Base-by-base conservation (phyloP, 1,140 invertebrate species). In the Drepana arcuata region DNA sequence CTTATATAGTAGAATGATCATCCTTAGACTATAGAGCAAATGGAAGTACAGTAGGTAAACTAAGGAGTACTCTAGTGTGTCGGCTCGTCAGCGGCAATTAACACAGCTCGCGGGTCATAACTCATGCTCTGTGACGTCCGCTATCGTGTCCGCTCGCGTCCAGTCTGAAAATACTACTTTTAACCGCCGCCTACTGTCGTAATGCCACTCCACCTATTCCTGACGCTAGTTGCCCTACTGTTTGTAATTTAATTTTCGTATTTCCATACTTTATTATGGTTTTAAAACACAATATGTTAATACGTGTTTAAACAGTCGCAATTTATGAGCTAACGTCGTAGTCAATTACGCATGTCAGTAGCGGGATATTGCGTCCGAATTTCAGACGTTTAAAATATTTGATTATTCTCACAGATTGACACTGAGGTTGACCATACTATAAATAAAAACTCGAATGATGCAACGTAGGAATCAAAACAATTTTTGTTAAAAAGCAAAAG, bases 181-280 rank as follows among this genome's bases (percentile, higher is more conserved):
- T 50, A 58, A 53, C 57, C 47, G 34, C 52, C 52, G 41, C 53
- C 42, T 42, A 49, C 50, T 16, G 34, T 45, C 42, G 32, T 38
- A 38, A 14, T 39, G 39, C 37, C 41, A 45, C 34, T 28, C 18
- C 48, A 21, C 27, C 50, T 49, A 53, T 51, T 55, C 43, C 41
- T 41, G 44, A 16, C 42, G 38, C 47, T 38, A 51, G 48, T 54
- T 51, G 51, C 54, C 39, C 41, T 44, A 50, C 57, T 52, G 58
- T 73, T 64, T 60, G 67, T 71, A 65, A 71, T 71, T 71, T 69
- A 71, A 74, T 65, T 69, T 70, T 59, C 48, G 43, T 49, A 74
- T 71, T 65, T 61, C 58, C 63, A 72, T 72, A 75, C 66, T 66
- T 66, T 70, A 72, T 61, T 65, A 61, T 59, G 59, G 65, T 59